A percentile compares a stretch with the other conserved stretches of the same genome.
Evolutionary conservation across 2,113 vertebrate species (phyloP).

Genomic region (Neodon shergylaensis): DNA sequence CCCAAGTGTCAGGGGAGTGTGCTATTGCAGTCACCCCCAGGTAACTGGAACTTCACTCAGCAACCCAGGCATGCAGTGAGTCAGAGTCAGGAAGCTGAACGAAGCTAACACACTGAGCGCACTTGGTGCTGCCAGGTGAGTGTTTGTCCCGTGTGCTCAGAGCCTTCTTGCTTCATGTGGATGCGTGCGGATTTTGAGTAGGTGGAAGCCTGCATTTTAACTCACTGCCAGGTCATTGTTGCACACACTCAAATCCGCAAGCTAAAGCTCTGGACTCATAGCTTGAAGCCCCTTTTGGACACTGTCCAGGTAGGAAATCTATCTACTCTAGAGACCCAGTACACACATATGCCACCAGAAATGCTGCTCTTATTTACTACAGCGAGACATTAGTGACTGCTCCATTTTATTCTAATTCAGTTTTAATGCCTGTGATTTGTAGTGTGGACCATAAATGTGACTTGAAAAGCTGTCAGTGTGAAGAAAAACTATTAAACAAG

Average conservation of each 20-base stretch:
- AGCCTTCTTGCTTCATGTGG: accelerated
- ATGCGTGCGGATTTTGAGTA: accelerated
- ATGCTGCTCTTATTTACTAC: background rate
- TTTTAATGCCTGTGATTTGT: background rate
- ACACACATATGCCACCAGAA: background rate
- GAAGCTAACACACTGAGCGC: too few species aligned
- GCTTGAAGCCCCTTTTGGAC: background rate
- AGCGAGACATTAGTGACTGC: background rate
- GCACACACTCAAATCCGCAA: background rate
- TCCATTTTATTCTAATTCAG: background rate
- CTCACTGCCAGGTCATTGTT: background rate
- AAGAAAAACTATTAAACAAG: background rate
- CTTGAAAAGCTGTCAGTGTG: background rate
- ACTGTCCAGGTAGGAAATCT: background rate
- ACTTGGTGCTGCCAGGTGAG: background rate
- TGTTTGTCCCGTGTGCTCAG: accelerated
- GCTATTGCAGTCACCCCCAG: background rate
- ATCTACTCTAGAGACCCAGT: background rate
- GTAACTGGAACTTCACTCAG: background rate
- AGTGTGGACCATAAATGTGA: background rate
- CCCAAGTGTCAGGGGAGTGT: background rate
- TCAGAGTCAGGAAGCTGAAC: background rate
- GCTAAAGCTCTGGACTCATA: background rate
- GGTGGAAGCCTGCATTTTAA: background rate
- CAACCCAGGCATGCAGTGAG: background rate